A percentile compares a stretch with the other conserved stretches of the same genome.
Conservation (phyloP, 2,113 vertebrate species). For the Thomomys bottae region DNA sequence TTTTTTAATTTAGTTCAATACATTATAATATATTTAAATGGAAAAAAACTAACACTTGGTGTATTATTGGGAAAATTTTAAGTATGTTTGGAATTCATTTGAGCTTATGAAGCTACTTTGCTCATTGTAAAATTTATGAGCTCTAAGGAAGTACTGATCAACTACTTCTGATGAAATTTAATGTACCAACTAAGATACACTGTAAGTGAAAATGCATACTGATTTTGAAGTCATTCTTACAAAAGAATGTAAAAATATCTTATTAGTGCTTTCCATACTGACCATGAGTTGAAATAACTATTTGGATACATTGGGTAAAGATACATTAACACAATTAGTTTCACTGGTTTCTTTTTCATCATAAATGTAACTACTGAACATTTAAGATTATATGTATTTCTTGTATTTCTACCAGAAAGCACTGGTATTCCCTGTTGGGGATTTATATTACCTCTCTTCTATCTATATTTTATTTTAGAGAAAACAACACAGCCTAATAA, state of each 20-base stretch:
- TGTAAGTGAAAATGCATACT: neutral
- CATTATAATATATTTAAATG: slow-evolving; percentile 27
- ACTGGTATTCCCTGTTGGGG: neutral
- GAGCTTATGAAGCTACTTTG: neutral
- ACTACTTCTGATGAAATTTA: slow-evolving; percentile 43
- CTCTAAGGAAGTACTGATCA: neutral
- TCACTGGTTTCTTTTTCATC: slow-evolving; percentile 22
- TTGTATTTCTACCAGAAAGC: neutral
- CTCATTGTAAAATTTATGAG: slow-evolving; percentile 4
- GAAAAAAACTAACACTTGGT: slow-evolving; percentile 20
- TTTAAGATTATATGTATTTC: neutral
- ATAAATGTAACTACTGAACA: neutral
- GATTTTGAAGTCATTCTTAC: slow-evolving; percentile 32
- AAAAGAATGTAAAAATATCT: slow-evolving; percentile 27
- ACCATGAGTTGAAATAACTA: slow-evolving; percentile 41
- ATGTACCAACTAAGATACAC: neutral
- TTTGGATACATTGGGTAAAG: slow-evolving; percentile 22
- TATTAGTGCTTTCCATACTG: slow-evolving; percentile 32
- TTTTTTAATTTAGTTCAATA: slow-evolving; percentile 29
- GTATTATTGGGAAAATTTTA: neutral
- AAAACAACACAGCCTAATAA: neutral
- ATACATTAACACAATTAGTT: slow-evolving; percentile 42
- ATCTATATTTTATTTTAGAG: neutral
- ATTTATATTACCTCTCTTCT: neutral
- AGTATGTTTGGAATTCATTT: neutral